Evolutionary conservation across 2,888 invertebrate species (phyloP), one percentile per base, ranked within the genome.

Genomic region (Periphyllus acericola): DNA sequence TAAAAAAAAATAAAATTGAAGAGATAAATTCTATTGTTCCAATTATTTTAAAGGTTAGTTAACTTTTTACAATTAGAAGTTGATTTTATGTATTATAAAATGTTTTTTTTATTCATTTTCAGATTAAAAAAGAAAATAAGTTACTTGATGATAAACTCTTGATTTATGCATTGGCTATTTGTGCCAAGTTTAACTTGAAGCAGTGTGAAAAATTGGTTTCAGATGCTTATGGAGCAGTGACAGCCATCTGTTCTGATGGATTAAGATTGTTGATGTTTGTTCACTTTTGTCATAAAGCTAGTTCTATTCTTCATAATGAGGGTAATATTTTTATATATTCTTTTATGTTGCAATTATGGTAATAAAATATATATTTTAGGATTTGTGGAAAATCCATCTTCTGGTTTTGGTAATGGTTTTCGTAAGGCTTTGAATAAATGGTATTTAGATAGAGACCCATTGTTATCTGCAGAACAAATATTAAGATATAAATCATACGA

Each of bases 401-500:
- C 60, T 11, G 84, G 89, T 9, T 88, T 89, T 68, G 83, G 89
- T 19, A 55, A 55, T 36, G 89, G 89, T 32, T 89, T 89, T 66
- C 36, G 82, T 19, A 87, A 81, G 34, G 71, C 89, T 29, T 52
- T 89, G 21, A 75, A 52, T 68, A 84, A 84, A 17, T 89, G 89
- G 89, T 89, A 89, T 68, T 83, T 83, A 36, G 80, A 60, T 3
- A 87, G 76, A 71, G 89, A 89, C 82, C 75, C 89, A n/a, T 72
- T 89, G 40, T 29, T 72, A 75, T 76, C 87, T 32, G 72, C 82
- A 36, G 71, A 89, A 78, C 75, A 32, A 14, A 84, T 89, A 46
- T 29, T 88, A 36, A 83, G 34, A 76, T 29, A 84, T 66, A 40
- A 83, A 29, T 11, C 21, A 29, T 75, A 71, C 66, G 52, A 72